These are phyloP conservation scores for Bambusicola thoracicus DNA, from an alignment of 2,113 vertebrate genomes.

Conservation along the genomic window DNA sequence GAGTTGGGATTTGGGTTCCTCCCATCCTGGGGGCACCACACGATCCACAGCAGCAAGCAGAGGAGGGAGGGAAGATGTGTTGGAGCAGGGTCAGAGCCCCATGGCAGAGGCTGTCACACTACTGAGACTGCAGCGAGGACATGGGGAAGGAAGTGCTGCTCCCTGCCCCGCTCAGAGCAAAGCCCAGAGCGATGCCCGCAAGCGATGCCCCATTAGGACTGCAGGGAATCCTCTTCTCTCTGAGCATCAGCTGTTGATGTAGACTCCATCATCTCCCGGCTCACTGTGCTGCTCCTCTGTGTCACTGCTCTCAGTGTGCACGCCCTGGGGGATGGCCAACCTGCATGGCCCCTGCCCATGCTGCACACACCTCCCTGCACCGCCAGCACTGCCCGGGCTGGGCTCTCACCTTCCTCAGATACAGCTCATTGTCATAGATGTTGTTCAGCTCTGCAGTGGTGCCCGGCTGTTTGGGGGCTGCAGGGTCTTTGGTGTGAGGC, in stretches of 20 bases:
- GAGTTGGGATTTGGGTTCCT: neutral
- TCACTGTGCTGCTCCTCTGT: rapidly evolving
- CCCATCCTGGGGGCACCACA: rapidly evolving
- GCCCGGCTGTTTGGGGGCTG: rapidly evolving
- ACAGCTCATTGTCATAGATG: rapidly evolving
- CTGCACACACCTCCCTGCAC: neutral
- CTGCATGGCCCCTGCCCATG: neutral
- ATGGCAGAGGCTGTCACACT: neutral
- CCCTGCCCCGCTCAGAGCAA: neutral
- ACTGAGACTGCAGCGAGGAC: rapidly evolving
- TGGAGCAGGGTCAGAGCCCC: neutral
- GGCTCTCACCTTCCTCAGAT: neutral
- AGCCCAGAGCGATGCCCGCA: neutral
- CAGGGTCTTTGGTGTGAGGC: rapidly evolving
- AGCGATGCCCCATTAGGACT: neutral
- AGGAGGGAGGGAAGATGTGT: neutral
- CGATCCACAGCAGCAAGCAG: neutral
- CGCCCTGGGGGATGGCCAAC: neutral
- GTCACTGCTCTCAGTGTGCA: neutral
- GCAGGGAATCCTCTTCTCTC: neutral
- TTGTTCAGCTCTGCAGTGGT: rapidly evolving
- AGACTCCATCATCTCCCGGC: rapidly evolving
- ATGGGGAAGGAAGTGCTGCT: neutral
- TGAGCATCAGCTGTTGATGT: neutral
- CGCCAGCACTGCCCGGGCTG: rapidly evolving